Evolutionary conservation across 2,888 invertebrate species (phyloP), one percentile per base, ranked within the genome.

Genomic region (Zhuqinia jingwanae): DNA sequence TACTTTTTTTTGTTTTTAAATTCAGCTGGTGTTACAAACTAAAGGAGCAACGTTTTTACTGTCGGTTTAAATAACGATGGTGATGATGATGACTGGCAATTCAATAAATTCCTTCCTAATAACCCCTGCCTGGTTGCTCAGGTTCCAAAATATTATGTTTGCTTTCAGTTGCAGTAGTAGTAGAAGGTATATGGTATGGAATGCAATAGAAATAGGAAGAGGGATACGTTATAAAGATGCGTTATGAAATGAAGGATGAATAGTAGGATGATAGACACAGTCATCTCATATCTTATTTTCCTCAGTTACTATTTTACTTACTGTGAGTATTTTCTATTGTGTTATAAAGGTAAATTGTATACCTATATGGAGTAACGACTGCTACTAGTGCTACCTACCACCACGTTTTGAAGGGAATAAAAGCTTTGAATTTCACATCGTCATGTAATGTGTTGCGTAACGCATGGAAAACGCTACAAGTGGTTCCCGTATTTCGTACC

Each of bases 91-190:
- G 83, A 83, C 83, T 76, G 83, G 83, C 83, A 83, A 83, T 76
- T 65, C 83, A 76, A 83, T 83, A 83, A 83, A 83, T 83, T 83
- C 83, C 27, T 83, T 76, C 53, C 42, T 83, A 83, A 83, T 83
- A 83, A 83, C 83, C 83, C 83, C 83, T 25, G 75, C 75, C 82
- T 75, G 75, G 81, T 73, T 73, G 70, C 73, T 58, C 73, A 75
- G 60, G 63, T 75, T 75, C 73, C 73, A 73, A 50, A 36, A 60
- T 45, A 60, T 36, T 36, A 36, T 17, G 36, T 65, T 22, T 1
- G 36, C 36, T 36, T 36, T 36, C 36, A 36, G 36, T 36, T 17
- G 20, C 3, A 8, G 20, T 3, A 30, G 30, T 11, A 63, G 6
- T 15, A 36, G 15, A n/a, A n/a, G n/a, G n/a, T n/a, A n/a, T n/a